phyloP scores from a whole-genome alignment of 1,140 invertebrate species.

The Teleogryllus occipitalis region DNA sequence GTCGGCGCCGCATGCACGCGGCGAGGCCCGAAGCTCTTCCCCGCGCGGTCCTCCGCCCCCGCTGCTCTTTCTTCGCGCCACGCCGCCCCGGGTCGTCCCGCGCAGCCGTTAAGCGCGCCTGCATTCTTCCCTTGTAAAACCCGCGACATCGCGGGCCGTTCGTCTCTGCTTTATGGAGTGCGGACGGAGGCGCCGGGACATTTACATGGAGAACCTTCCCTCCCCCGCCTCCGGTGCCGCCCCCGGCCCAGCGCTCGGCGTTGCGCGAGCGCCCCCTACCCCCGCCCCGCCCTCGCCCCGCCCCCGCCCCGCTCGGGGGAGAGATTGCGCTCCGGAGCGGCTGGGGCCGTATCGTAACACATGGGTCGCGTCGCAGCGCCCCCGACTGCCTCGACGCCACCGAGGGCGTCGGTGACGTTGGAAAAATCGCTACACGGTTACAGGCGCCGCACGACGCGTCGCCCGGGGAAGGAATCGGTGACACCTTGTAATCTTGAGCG shows the following conservation, averaged over 20 bases:
- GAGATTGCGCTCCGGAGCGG: not conserved
- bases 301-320: too few species aligned
- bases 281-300: too few species aligned
- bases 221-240: too few species aligned
- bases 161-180: constrained; percentile 6
- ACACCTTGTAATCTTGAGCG: not conserved
- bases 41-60: too few species aligned
- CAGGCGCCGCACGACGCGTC: not conserved
- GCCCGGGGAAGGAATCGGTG: not conserved
- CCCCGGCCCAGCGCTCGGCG: not conserved
- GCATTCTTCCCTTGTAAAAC: not conserved
- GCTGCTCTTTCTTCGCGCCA: not conserved
- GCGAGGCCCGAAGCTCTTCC: not conserved
- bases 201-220: not conserved
- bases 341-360: not conserved
- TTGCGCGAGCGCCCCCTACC: not conserved
- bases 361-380: not conserved
- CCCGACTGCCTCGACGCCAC: too few species aligned
- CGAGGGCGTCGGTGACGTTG: not conserved
- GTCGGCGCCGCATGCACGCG: too few species aligned
- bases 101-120: not conserved
- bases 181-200: not conserved
- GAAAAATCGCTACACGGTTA: not conserved
- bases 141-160: constrained; percentile 6
- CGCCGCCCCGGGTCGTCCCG: not conserved